Evolutionary conservation across 2,797 vertebrate species (phyloP).

Genomic region (Gallinago solitaria): DNA sequence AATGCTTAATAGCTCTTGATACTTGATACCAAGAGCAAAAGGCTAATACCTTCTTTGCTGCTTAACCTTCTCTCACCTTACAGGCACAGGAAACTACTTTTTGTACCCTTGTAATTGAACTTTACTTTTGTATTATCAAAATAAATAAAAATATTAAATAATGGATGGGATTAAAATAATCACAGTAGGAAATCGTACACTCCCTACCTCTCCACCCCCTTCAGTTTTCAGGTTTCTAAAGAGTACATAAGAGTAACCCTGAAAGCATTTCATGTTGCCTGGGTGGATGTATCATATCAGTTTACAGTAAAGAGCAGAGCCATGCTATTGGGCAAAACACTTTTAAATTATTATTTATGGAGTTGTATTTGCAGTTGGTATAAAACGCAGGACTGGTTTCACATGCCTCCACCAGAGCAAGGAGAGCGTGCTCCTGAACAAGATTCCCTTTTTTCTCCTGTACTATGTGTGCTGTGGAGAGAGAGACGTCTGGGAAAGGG

Average conservation of each 20-base stretch:
- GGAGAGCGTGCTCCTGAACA: neutral
- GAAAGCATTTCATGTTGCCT: neutral
- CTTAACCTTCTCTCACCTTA: neutral
- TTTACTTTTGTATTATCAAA: neutral
- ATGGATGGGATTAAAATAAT: neutral
- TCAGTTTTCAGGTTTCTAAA: neutral
- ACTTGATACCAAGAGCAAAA: neutral
- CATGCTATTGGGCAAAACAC: slow-evolving; percentile 28
- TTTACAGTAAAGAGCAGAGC: slow-evolving; percentile 27
- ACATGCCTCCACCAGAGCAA: neutral
- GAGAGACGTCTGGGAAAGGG: slow-evolving; percentile 14
- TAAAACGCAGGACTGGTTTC: slow-evolving; percentile 15
- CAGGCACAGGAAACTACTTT: neutral
- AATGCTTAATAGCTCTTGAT: neutral
- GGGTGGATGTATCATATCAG: slow-evolving; percentile 22
- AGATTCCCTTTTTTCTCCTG: neutral
- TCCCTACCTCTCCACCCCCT: no score
- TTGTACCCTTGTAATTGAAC: neutral
- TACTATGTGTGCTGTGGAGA: slow-evolving; percentile 28
- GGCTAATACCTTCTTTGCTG: neutral
- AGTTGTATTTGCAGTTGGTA: slow-evolving; percentile 9
- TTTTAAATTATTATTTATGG: slow-evolving; percentile 63
- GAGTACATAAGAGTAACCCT: neutral
- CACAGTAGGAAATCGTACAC: neutral
- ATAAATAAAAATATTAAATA: neutral